A percentile compares a stretch with the other conserved stretches of the same genome.
Conservation (phyloP, 2,797 vertebrate species). For the Malacoraja senta region DNA sequence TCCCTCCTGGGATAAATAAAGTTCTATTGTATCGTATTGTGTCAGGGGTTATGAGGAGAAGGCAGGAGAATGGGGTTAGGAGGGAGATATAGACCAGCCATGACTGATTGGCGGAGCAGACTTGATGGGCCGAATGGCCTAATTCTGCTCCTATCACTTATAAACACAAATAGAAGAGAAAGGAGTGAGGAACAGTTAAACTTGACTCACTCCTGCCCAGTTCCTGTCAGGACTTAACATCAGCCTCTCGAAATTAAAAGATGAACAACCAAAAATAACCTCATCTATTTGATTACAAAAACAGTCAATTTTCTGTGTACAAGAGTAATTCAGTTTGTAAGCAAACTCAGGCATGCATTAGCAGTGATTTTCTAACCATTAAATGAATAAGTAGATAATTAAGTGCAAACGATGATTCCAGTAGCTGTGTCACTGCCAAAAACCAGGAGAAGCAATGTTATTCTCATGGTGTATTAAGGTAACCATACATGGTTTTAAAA, state of each 20-base stretch:
- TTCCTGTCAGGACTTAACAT: background rate
- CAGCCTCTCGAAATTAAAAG: background rate
- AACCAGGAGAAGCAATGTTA: background rate
- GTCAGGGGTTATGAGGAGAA: too few species aligned
- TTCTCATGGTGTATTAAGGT: background rate
- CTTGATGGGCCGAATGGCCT: too few species aligned
- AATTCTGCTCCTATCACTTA: too few species aligned
- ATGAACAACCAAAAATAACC: background rate
- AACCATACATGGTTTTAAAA: background rate
- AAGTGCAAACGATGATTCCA: background rate
- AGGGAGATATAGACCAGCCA: too few species aligned
- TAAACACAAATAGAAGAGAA: background rate
- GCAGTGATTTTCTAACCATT: background rate
- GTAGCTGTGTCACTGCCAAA: background rate
- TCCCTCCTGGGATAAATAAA: too few species aligned
- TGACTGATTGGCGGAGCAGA: too few species aligned
- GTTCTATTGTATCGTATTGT: too few species aligned
- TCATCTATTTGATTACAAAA: background rate
- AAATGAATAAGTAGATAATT: background rate
- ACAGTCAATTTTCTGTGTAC: background rate
- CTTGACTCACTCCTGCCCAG: background rate
- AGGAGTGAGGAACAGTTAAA: background rate
- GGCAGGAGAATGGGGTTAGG: too few species aligned
- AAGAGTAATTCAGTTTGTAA: background rate
- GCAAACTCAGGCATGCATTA: background rate